These are phyloP conservation scores for Eilema sororculum DNA, from an alignment of 2,888 invertebrate genomes.

Conservation along the genomic window DNA sequence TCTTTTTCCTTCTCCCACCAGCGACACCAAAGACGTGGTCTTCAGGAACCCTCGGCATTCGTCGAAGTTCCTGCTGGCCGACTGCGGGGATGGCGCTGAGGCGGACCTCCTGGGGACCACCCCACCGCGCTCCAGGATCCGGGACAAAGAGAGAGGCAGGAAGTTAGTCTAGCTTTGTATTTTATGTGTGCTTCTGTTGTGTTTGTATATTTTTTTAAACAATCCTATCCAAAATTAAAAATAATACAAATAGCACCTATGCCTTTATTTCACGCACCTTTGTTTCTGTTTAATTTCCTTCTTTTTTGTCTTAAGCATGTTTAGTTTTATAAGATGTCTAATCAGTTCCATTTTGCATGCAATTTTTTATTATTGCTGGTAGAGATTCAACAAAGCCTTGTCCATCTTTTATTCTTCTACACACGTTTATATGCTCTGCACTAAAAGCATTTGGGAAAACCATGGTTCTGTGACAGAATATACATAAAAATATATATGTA, in stretches of 20 bases:
- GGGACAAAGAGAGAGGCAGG: constrained; percentile 86
- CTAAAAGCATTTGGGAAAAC: background rate
- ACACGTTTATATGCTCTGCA: background rate
- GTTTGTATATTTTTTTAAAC: background rate
- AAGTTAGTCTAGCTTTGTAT: constrained; percentile 68
- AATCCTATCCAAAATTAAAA: background rate
- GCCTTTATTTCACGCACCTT: background rate
- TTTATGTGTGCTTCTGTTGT: background rate
- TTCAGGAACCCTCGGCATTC: constrained; percentile 69
- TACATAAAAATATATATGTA: too few relatives aligned
- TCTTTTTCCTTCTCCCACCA: constrained; percentile 47
- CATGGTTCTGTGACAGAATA: too few relatives aligned
- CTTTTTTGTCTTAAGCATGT: background rate
- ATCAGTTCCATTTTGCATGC: too few relatives aligned
- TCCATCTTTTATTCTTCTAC: background rate
- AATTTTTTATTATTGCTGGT: too few relatives aligned
- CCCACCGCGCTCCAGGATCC: constrained; percentile 92
- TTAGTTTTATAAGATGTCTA: background rate
- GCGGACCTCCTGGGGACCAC: constrained; percentile 91
- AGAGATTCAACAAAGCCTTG: background rate
- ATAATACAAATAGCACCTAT: background rate
- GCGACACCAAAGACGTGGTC: constrained; percentile 74
- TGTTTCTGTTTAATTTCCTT: background rate
- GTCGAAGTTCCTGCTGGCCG: constrained; percentile 69
- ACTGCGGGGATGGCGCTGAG: constrained; percentile 81